These are phyloP conservation scores for Diploscapter pachys DNA, from an alignment of 1,140 invertebrate genomes.

Conservation along the genomic window DNA sequence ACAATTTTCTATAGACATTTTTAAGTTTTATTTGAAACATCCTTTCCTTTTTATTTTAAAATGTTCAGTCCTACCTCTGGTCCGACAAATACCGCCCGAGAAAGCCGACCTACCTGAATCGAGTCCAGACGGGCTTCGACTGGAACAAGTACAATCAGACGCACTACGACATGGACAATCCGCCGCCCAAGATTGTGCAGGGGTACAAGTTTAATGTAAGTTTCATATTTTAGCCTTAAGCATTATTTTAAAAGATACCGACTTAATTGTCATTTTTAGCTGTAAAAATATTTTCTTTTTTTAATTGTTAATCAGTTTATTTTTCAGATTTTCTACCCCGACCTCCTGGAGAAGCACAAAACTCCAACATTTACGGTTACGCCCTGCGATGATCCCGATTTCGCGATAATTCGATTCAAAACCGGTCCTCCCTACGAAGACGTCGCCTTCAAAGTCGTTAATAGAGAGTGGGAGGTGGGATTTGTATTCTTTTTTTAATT, in stretches of 20 bases:
- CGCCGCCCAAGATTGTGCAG: slow-evolving; percentile 98
- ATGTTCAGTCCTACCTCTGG: slow-evolving; percentile 80
- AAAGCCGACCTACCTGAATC: slow-evolving; percentile 96
- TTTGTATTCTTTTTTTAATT: neutral
- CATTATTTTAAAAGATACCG: too few relatives aligned
- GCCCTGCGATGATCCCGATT: slow-evolving; percentile 68
- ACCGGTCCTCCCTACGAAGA: slow-evolving; percentile 98
- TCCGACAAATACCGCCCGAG: slow-evolving; percentile 94
- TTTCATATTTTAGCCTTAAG: slow-evolving; percentile 12
- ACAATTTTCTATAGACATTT: too few relatives aligned
- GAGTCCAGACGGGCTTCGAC: slow-evolving; percentile 82
- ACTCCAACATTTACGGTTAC: slow-evolving; percentile 86
- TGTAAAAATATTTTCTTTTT: neutral
- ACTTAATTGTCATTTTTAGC: too few relatives aligned
- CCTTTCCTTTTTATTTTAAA: neutral
- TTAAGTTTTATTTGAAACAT: too few relatives aligned
- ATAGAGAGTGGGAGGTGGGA: too few relatives aligned
- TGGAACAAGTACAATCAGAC: slow-evolving; percentile 99
- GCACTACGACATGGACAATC: slow-evolving; percentile 96
- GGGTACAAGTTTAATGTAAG: slow-evolving; percentile 95
- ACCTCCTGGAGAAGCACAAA: slow-evolving; percentile 88
- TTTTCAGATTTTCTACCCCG: slow-evolving; percentile 89
- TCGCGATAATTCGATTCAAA: slow-evolving; percentile 87
- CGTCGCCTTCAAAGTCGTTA: slow-evolving; percentile 97
- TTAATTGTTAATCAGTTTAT: slow-evolving; percentile 8